Percentiles rank a stretch among this genome's conserved stretches.
These are phyloP conservation scores for Trichomycterus rosablanca DNA, from an alignment of 2,113 vertebrate genomes.

Conservation along the genomic window DNA sequence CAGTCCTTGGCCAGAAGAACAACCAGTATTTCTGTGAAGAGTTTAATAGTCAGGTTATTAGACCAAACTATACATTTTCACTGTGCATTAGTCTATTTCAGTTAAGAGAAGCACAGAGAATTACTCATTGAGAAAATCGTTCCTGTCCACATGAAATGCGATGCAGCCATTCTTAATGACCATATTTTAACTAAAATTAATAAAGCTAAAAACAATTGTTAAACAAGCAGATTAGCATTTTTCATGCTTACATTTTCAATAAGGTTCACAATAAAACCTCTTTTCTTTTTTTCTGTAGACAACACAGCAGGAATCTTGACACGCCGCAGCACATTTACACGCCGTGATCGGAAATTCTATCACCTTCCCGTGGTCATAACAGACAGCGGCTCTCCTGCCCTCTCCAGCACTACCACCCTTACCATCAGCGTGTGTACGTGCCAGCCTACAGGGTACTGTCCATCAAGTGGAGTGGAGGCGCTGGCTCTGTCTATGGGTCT, in stretches of 20 bases:
- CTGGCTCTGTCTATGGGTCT: constrained; percentile 71
- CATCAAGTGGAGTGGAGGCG: constrained; percentile 66
- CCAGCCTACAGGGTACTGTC: constrained; percentile 59
- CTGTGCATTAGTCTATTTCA: no score
- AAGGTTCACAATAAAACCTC: no score
- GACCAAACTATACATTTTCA: no score
- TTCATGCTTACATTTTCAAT: not conserved
- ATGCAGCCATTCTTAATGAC: no score
- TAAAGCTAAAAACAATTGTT: not conserved
- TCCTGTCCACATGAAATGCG: no score
- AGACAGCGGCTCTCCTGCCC: constrained; percentile 78
- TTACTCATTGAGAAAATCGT: no score
- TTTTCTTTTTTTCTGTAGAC: constrained; percentile 67
- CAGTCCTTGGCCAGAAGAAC: no score
- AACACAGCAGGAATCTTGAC: constrained; percentile 84
- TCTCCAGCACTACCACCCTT: constrained; percentile 83
- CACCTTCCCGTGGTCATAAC: constrained; percentile 76
- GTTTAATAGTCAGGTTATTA: no score
- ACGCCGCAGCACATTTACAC: constrained; percentile 73
- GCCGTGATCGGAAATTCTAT: constrained; percentile 70
- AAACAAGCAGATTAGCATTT: not conserved
- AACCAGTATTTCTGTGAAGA: no score
- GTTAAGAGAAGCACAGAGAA: no score
- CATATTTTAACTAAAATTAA: no score
- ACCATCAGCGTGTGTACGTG: constrained; percentile 82